Evolutionary conservation across 2,797 vertebrate species (phyloP).

Genomic region (Sus cebifrons): DNA sequence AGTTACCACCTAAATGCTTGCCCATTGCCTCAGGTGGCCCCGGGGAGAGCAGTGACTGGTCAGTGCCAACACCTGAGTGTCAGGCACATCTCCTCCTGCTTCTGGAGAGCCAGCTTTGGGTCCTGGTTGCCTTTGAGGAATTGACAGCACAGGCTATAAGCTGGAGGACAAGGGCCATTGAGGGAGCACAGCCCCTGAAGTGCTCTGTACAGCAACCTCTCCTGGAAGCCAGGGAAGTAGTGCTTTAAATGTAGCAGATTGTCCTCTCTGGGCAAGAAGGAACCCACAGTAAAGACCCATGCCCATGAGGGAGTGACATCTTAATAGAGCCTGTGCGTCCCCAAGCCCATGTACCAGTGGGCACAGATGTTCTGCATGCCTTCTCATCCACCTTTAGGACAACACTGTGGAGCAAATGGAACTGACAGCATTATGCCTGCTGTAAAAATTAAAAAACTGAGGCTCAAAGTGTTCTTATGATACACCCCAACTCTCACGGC

Average conservation of each 20-base stretch:
- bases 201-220: background rate
- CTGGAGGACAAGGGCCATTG: background rate
- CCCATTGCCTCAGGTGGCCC: background rate
- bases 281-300: background rate
- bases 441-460: slow-evolving; percentile 25
- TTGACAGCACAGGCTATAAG: background rate
- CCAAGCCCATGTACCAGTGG: background rate
- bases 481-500: background rate
- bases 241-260: background rate
- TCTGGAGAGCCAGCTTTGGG: background rate
- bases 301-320: background rate
- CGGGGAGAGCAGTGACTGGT: background rate
- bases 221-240: background rate
- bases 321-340: background rate
- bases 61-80: rapidly evolving
- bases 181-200: background rate
- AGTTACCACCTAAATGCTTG: background rate
- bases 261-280: background rate
- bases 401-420: background rate
- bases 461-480: background rate
- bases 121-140: background rate
- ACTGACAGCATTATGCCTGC: background rate
- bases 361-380: background rate
- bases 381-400: background rate
- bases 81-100: background rate